phyloP scores from a whole-genome alignment of 1,140 invertebrate species.

The Ceratosolen solmsi region DNA sequence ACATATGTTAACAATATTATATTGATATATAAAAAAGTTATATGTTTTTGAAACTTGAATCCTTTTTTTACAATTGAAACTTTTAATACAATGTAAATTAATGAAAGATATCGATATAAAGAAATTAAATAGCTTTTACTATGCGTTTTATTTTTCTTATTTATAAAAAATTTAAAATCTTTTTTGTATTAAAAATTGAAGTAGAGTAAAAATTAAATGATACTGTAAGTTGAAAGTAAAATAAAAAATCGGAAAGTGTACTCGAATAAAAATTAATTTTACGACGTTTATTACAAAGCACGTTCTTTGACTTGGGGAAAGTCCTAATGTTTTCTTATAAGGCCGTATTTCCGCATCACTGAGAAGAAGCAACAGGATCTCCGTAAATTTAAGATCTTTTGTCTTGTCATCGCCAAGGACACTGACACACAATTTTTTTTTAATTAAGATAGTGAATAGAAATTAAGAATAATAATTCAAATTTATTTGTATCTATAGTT shows the following conservation, averaged over 20 bases:
- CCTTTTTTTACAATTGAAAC: too few relatives aligned
- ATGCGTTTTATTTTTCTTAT: not conserved
- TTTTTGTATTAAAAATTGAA: constrained; percentile 55
- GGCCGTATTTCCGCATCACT: constrained; percentile 34
- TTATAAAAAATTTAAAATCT: not conserved
- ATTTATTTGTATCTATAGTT: too few relatives aligned
- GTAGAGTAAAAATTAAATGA: not conserved
- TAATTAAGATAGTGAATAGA: not conserved
- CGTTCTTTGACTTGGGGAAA: constrained; percentile 19
- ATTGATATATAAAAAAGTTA: too few relatives aligned
- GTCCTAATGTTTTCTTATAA: constrained; percentile 24
- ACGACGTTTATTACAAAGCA: not conserved
- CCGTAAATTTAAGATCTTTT: constrained; percentile 39
- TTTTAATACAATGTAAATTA: too few relatives aligned
- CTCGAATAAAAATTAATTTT: constrained; percentile 14
- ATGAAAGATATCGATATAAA: too few relatives aligned
- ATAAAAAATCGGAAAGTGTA: constrained; percentile 9
- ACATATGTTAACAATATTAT: too few relatives aligned
- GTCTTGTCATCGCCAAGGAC: constrained; percentile 38
- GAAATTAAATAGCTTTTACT: not conserved
- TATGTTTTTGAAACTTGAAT: too few relatives aligned
- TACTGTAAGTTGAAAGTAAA: not conserved
- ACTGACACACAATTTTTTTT: not conserved
- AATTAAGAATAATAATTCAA: not conserved
- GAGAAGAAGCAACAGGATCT: constrained; percentile 39